These are phyloP conservation scores for Xestia ashworthii DNA, from an alignment of 2,888 invertebrate genomes.

Conservation along the genomic window DNA sequence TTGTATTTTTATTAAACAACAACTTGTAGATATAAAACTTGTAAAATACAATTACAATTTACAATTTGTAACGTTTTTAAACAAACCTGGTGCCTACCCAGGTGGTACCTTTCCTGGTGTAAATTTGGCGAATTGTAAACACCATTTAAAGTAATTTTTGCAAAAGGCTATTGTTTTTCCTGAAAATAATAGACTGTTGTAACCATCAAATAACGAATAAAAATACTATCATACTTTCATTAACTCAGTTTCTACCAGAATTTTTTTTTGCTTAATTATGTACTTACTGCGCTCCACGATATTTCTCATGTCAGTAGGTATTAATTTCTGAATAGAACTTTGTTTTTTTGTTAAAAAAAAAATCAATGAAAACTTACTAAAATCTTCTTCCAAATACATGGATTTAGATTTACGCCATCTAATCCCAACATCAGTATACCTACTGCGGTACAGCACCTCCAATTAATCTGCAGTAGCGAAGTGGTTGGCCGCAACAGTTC, in stretches of 20 bases:
- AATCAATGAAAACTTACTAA: neutral
- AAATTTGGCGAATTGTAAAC: no score
- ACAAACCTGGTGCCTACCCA: no score
- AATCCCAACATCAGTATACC: neutral
- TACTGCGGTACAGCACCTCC: neutral
- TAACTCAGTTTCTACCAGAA: neutral
- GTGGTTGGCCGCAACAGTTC: slow-evolving; percentile 17
- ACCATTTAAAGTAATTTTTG: neutral
- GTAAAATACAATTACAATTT: no score
- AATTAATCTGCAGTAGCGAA: slow-evolving; percentile 38
- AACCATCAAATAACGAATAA: neutral
- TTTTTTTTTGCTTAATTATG: neutral
- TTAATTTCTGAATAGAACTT: neutral
- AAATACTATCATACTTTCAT: neutral
- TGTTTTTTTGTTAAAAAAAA: neutral
- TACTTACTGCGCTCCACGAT: neutral
- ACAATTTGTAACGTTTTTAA: no score
- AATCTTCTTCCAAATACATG: neutral
- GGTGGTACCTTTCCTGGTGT: no score
- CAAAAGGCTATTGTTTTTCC: neutral
- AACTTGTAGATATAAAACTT: no score
- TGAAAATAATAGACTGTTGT: neutral
- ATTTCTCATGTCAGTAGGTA: neutral
- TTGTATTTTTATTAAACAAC: no score
- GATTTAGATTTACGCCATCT: neutral